A percentile compares a stretch with the other conserved stretches of the same genome.
phyloP scores from a whole-genome alignment of 2,888 invertebrate species.

The Pandemis heparana region DNA sequence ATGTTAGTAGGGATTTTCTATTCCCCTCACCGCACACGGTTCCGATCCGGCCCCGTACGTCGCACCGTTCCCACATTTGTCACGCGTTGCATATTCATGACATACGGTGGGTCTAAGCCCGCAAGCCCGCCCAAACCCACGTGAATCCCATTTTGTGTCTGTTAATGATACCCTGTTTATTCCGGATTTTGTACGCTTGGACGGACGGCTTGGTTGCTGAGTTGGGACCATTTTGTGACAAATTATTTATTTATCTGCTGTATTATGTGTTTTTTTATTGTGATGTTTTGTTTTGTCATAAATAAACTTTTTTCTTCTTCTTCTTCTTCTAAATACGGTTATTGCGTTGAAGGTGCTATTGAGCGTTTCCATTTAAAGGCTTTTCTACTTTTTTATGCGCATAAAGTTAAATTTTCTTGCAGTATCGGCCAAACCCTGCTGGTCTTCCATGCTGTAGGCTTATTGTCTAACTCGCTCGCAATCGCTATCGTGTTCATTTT shows the following conservation, averaged over 20 bases:
- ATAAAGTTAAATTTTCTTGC: too few relatives aligned
- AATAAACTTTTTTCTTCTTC: too few relatives aligned
- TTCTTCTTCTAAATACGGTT: constrained; percentile 1
- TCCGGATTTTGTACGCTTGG: neutral
- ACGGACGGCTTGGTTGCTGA: too few relatives aligned
- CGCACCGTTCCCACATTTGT: neutral
- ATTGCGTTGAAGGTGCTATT: neutral
- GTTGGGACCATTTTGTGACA: too few relatives aligned
- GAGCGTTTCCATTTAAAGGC: neutral
- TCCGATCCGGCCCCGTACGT: neutral
- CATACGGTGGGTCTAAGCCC: constrained; percentile 3
- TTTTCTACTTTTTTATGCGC: neutral
- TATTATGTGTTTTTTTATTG: too few relatives aligned
- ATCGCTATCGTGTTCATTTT: too few relatives aligned
- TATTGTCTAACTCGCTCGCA: too few relatives aligned
- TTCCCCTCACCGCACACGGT: neutral
- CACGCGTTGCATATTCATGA: constrained; percentile 3
- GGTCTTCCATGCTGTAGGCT: too few relatives aligned
- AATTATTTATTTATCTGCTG: too few relatives aligned
- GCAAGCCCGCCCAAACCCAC: neutral
- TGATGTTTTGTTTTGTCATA: too few relatives aligned
- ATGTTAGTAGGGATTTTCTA: neutral
- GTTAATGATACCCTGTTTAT: constrained; percentile 17
- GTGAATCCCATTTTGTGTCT: constrained; percentile 8
- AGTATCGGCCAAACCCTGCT: too few relatives aligned